Evolutionary conservation across 92 coral and sea anemone species (phyloP), one percentile per base, ranked within the genome.

Genomic region (Porites cylindrica): DNA sequence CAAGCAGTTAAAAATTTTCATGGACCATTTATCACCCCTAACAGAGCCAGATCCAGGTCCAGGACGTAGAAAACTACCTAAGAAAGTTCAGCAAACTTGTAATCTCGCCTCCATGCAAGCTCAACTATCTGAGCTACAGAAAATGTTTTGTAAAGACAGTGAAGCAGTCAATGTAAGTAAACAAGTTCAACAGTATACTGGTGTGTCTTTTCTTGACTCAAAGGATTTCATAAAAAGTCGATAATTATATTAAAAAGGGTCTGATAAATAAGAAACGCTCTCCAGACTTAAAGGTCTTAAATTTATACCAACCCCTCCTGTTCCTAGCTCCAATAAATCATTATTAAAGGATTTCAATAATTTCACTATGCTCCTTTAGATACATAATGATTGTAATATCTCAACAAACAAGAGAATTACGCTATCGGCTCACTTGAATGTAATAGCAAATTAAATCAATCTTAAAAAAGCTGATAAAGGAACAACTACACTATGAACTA

Each of bases 401-500:
- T 29, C 32, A 29, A 3, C 32, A 0, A 29, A 29, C 32, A 0
- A 29, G 32, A 29, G 3, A 29, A 29, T n/a, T n/a, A 29, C 2
- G 32, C 32, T 29, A 29, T 2, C 32, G 32, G 32, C 32, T 29
- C 2, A 29, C 32, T 29, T 29, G 2, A 29, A 29, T 2, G 32
- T 29, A 29, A 1, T 1, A 29, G 32, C 3, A 29, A 29, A n/a
- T n/a, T n/a, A n/a, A 29, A 29, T 29, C 32, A 29, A 29, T 29
- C 3, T 29, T 29, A 29, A 29, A 29, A 29, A 29, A 29, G 79
- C 83, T 18, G 88, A 74, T 52, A 75, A 88, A 54, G 88, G 69
- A 10, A 84, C 84, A 61, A 82, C 88, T 17, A 82, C 88, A 18
- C 83, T 88, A 23, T 23, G 24, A 43, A 24, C 32, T 2, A 29